These are phyloP conservation scores for Arctopsyche grandis DNA, from an alignment of 1,140 invertebrate genomes.

Conservation along the genomic window DNA sequence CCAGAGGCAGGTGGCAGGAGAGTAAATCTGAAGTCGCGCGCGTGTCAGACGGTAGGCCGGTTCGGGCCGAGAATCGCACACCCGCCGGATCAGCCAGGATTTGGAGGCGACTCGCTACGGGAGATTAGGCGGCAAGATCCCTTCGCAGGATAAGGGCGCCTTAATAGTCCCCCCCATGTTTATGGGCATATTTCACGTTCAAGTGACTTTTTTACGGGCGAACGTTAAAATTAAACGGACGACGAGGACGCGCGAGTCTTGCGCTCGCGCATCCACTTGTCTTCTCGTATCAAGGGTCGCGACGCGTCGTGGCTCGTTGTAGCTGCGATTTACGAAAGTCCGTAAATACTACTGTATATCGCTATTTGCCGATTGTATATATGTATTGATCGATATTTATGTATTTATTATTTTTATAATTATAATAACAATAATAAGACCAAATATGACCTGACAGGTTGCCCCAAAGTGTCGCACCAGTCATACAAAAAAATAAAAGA, in stretches of 20 bases:
- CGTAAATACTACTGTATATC: no score
- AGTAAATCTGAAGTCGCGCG: conserved; percentile 34
- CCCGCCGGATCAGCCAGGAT: conserved; percentile 48
- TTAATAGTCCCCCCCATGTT: conserved; percentile 37
- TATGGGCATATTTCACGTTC: conserved; percentile 42
- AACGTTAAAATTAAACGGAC: conserved; percentile 17
- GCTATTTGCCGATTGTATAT: no score
- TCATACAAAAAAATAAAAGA: no score
- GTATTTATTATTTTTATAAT: no score
- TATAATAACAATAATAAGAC: no score
- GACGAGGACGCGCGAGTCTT: not conserved
- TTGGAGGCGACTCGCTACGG: conserved; percentile 44
- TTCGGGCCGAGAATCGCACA: conserved; percentile 36
- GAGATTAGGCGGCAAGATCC: conserved; percentile 51
- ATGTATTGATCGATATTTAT: no score
- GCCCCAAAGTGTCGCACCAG: no score
- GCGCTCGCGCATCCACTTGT: not conserved
- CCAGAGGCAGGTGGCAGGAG: conserved; percentile 29
- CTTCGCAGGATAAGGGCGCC: conserved; percentile 41
- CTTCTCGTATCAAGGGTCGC: no score
- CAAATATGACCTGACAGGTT: no score
- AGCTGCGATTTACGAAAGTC: no score
- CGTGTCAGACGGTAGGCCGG: conserved; percentile 20
- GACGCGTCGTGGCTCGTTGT: no score
- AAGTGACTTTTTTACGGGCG: conserved; percentile 33